These are phyloP conservation scores for Danio albolineatus DNA, from an alignment of 2,797 vertebrate species.

Conservation along the genomic window DNA sequence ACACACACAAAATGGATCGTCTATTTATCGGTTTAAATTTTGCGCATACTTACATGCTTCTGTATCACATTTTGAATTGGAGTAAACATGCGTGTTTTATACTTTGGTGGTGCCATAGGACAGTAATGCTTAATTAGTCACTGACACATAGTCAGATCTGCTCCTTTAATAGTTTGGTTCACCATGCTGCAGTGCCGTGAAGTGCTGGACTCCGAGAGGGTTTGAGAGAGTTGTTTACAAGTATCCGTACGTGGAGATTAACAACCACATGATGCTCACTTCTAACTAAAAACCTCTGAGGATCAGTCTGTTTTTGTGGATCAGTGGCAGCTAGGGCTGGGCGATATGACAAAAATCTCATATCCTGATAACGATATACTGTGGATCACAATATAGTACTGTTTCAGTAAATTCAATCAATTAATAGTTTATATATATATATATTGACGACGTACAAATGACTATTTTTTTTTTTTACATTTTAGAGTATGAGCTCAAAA, in stretches of 20 bases:
- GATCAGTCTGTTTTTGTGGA: not conserved
- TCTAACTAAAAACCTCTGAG: slow-evolving; percentile 2
- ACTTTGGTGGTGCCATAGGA: not conserved
- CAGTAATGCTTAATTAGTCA: slow-evolving; percentile 13
- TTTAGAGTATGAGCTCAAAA: no score
- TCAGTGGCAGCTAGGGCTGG: not conserved
- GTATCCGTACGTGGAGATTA: slow-evolving; percentile 19
- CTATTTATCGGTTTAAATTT: not conserved
- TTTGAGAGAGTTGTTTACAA: slow-evolving; percentile 38
- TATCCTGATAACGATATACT: no score
- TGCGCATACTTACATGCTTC: not conserved
- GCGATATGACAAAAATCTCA: no score
- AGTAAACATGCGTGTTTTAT: not conserved
- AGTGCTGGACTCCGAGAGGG: slow-evolving; percentile 2
- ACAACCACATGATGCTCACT: not conserved
- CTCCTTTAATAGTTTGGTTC: slow-evolving; percentile 36
- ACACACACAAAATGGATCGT: not conserved
- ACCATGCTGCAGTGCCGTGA: slow-evolving; percentile 13
- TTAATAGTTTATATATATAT: no score
- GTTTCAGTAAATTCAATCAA: no score
- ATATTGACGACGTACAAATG: no score
- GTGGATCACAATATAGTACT: no score
- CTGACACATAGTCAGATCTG: not conserved
- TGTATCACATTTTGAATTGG: not conserved
- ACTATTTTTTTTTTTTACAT: no score